Evolutionary conservation across 2,888 invertebrate species (phyloP).

Genomic region (Conistra vaccinii): DNA sequence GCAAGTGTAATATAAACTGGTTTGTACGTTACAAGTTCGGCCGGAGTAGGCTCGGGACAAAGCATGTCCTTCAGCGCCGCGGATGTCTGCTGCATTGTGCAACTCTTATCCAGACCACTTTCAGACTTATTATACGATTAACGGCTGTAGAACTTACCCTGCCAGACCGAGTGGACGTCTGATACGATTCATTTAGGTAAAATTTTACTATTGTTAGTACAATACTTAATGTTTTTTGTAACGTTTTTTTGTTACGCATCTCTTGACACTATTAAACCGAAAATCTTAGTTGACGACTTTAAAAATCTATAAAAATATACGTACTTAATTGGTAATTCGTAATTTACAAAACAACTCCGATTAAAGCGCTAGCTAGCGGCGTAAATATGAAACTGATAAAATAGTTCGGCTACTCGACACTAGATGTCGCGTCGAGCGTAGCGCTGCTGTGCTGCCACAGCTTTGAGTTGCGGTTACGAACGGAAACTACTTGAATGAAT

Average conservation of each 20-base stretch:
- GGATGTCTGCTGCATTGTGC: conserved; percentile 81
- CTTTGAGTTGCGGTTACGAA: conserved; percentile 68
- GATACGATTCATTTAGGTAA: neutral
- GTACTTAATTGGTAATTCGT: too few relatives aligned
- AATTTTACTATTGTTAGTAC: neutral
- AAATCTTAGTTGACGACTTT: neutral
- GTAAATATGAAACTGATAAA: conserved; percentile 65
- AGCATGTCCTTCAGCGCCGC: conserved; percentile 79
- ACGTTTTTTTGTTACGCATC: neutral
- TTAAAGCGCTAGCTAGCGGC: conserved; percentile 64
- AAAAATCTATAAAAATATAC: neutral
- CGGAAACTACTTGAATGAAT: conserved; percentile 82
- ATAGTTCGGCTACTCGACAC: conserved; percentile 84
- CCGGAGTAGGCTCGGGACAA: conserved; percentile 73
- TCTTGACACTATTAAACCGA: neutral
- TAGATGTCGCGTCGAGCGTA: conserved; percentile 79
- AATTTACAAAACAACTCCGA: neutral
- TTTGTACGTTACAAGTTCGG: conserved; percentile 72
- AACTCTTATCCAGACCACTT: conserved; percentile 69
- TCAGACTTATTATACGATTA: conserved; percentile 67
- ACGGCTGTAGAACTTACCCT: conserved; percentile 39
- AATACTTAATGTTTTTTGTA: neutral
- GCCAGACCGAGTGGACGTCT: conserved; percentile 21
- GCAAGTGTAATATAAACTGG: conserved; percentile 84
- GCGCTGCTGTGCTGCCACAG: conserved; percentile 75